Evolutionary conservation across 2,888 invertebrate genomes (phyloP).

Genomic region (Fragum fragum): DNA sequence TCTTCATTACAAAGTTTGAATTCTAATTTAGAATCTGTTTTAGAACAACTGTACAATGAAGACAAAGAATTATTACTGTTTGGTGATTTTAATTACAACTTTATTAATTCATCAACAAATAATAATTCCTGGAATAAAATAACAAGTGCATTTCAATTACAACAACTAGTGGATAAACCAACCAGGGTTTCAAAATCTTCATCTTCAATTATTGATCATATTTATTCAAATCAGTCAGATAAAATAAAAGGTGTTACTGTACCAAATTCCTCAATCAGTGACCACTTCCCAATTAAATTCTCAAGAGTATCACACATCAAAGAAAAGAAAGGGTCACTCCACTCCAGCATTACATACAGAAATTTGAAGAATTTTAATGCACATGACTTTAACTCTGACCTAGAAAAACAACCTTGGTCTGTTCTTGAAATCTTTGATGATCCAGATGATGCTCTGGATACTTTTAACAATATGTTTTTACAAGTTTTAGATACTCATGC

Average conservation of each 20-base stretch:
- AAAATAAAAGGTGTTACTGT: not conserved
- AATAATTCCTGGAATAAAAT: not conserved
- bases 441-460: slow-evolving; percentile 24
- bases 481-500: not conserved
- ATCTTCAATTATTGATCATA: not conserved
- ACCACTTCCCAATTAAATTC: not conserved
- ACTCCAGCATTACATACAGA: slow-evolving; percentile 18
- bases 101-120: not conserved
- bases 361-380: slow-evolving; percentile 26
- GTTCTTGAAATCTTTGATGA: slow-evolving; percentile 23
- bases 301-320: not conserved
- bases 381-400: not conserved
- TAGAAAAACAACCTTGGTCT: slow-evolving; percentile 31
- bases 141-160: not conserved
- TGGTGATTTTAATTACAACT: not conserved
- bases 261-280: not conserved
- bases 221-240: not conserved
- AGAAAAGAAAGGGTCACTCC: not conserved
- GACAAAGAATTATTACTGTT: slow-evolving; percentile 3
- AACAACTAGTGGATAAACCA: not conserved
- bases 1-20: slow-evolving; percentile 15
- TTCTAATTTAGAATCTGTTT: not conserved
- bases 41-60: not conserved
- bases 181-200: not conserved
- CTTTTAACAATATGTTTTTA: not conserved